phyloP scores from a whole-genome alignment of 2,113 vertebrate species.

The Ictidomys tridecemlineatus region DNA sequence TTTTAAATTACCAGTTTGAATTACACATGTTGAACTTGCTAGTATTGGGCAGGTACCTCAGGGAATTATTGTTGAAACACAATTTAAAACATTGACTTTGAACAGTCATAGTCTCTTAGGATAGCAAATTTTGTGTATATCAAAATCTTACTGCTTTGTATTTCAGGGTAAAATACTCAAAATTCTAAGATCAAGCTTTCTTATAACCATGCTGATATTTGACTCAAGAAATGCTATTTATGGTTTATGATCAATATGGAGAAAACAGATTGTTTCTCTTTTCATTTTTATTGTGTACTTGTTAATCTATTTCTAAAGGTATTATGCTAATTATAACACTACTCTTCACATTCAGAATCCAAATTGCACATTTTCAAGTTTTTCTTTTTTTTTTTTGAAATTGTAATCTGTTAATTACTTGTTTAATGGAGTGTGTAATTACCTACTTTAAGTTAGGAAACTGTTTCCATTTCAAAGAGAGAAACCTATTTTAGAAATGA shows the following conservation, averaged over 20 bases:
- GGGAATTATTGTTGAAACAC: conserved; percentile 66
- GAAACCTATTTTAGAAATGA: conserved; percentile 86
- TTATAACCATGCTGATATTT: conserved; percentile 56
- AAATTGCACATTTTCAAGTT: conserved; percentile 89
- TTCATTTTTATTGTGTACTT: conserved; percentile 85
- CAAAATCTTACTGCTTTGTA: conserved; percentile 56
- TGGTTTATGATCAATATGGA: conserved; percentile 68
- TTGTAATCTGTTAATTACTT: conserved; percentile 93
- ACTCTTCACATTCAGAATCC: conserved; percentile 86
- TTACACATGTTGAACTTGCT: conserved; percentile 68
- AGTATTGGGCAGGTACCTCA: conserved; percentile 24
- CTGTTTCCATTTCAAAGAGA: conserved; percentile 90
- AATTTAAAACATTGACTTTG: conserved; percentile 53
- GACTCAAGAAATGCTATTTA: conserved; percentile 68
- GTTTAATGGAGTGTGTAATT: conserved; percentile 94
- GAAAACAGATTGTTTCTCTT: conserved; percentile 80
- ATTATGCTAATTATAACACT: conserved; percentile 90
- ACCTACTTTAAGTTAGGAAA: conserved; percentile 91
- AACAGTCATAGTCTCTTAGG: conserved; percentile 1
- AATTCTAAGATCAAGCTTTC: conserved; percentile 50
- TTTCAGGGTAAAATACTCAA: neutral
- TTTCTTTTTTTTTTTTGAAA: conserved; percentile 75
- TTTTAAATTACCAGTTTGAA: conserved; percentile 66
- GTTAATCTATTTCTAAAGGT: conserved; percentile 89
- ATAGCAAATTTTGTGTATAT: conserved; percentile 1